Evolutionary conservation across 2,797 vertebrate genomes (phyloP), one percentile per base, ranked within the genome.

Genomic region (Atherinosoma microstoma): DNA sequence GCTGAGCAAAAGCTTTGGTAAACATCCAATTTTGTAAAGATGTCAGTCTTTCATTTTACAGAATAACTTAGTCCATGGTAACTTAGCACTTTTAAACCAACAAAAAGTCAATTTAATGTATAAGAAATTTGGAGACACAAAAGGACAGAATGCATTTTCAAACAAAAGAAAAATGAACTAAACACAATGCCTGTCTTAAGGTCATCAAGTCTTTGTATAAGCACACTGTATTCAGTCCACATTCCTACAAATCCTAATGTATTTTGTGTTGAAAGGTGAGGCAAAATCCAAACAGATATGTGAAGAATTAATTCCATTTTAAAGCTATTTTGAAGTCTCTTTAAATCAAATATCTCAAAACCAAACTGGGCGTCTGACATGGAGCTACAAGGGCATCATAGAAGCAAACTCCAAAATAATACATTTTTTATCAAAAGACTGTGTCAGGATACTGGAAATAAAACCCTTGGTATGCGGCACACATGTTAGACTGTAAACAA

Each of bases 1-100:
- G 71, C 64, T 70, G 75, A 84, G 85, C 84, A 89, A 87, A 86
- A 79, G 73, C 74, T 86, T 77, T 75, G 70, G 83, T 75, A 83
- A 90, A 90, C 76, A 86, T 84, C 67, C 64, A 38, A 11, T 53
- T 22, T 53, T 24, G 10, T 59, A 42, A 11, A 12, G 56, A 45
- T 65, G 9, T 15, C 38, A 13, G 15, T 45, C 47, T 24, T 58
- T 61, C 66, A 29, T 22, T 34, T 51, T 58, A 13, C 59, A 38
- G 24, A 76, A 40, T 35, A 15, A 57, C 59, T 61, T 24, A 56
- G n/a, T 51, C 35, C 10, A 13, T 24, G 3, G 12, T 35, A 12
- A 58, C 32, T 11, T 34, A 59, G 40, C 40, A 16, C 15, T 24
- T 53, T 51, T 51, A 51, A n/a, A 22, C 10, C n/a, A 13, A 27